Base-by-base conservation (phyloP, 2,888 invertebrate genomes). In the Andrena trimmerana region DNA sequence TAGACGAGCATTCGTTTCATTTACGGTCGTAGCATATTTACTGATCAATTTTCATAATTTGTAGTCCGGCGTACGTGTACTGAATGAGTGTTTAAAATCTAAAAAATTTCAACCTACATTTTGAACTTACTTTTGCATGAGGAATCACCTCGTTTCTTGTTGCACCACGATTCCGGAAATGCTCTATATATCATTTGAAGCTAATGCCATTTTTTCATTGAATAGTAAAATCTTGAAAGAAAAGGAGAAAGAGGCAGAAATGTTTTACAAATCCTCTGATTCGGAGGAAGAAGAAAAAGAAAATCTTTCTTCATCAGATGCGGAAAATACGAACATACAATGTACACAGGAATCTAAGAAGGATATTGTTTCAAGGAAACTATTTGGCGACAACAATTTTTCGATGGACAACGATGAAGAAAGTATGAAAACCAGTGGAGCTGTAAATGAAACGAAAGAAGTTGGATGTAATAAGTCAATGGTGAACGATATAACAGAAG, bases 261-360 rank as follows among this genome's bases (percentile, higher is more conserved):
- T 96, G 89, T 96, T 97, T 90, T 98, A 97, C 89, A 97, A 97
- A 94, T 97, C 97, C 87, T 95, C 95, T 81, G 96, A 96, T 85
- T 95, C 95, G 16, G 95, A 95, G 81, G 91, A 92, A 59, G 93
- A 93, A 74, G 27, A 1, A 54, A 13, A 6, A 36, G 59, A 31
- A 67, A 33, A 36, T 60, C 54, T 57, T 42, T 57, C 52, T 3
- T 10, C 1, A 27, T n/a, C 8, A 13, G 16, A 62, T 20, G 48
- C 50, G 2, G 63, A 62, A n/a, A 27, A 33, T 31, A 27, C 16
- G 7, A 63, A 63, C 20, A 13, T 29, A 69, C 42, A 77, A 52
- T n/a, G 5, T 31, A 54, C 54, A 13, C 33, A 66, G 27, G 50
- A 63, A 8, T 2, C 36, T 29, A 57, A 70, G 36, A 78, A 69